A percentile compares a stretch with the other conserved stretches of the same genome.
These are phyloP conservation scores for Oasisia sp. DNA, from an alignment of 2,888 invertebrate species.

Conservation along the genomic window DNA sequence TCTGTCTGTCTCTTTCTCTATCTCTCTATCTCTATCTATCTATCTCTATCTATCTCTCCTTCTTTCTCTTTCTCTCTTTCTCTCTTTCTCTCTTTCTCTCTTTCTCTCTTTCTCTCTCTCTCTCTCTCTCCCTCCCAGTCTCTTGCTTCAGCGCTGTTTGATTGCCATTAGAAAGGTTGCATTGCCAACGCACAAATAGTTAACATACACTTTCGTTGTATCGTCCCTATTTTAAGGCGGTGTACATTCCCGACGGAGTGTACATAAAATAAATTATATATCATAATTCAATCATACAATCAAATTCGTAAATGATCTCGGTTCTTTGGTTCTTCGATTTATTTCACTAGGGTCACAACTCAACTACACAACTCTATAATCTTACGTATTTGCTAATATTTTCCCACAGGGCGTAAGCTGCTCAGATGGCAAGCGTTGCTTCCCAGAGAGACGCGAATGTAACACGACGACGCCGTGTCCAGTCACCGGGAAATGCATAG, in stretches of 20 bases:
- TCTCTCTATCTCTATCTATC: background rate
- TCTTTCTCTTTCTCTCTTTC: too few species aligned
- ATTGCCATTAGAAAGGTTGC: too few species aligned
- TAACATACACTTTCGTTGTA: too few species aligned
- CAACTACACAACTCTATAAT: background rate
- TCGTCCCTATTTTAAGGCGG: too few species aligned
- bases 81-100: too few species aligned
- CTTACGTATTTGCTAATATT: background rate
- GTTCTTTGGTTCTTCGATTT: background rate
- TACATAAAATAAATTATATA: too few species aligned
- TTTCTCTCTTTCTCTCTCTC: too few species aligned
- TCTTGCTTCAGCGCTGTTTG: too few species aligned
- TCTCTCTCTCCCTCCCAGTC: too few species aligned
- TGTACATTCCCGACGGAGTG: too few species aligned
- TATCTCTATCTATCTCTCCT: background rate
- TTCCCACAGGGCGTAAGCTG: constrained; percentile 13
- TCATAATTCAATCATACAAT: background rate
- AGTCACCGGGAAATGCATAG: constrained; percentile 23
- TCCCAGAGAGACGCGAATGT: background rate
- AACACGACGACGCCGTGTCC: constrained; percentile 18
- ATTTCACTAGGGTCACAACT: background rate
- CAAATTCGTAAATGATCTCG: background rate
- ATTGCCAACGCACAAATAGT: too few species aligned
- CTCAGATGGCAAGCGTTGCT: background rate
- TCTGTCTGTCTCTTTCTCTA: background rate